Conservation (phyloP, 2,797 vertebrate species). For the Ficedula albicollis region DNA sequence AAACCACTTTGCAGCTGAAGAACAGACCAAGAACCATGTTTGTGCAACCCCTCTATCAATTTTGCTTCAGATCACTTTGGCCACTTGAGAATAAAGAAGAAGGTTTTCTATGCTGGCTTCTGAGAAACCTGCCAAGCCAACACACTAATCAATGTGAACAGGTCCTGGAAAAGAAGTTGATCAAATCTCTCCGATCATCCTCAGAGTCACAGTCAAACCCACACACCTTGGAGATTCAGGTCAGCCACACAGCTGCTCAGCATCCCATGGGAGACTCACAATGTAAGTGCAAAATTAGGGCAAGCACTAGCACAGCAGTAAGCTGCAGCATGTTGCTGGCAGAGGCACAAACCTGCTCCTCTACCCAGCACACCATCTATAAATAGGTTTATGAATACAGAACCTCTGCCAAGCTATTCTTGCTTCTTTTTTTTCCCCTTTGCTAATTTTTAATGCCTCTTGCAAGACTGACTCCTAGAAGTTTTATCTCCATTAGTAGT, state of each 20-base stretch:
- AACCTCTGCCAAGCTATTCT: slow-evolving; percentile 38
- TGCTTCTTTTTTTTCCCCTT: neutral
- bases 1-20: neutral
- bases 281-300: slow-evolving; percentile 52
- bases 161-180: neutral
- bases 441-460: slow-evolving; percentile 43
- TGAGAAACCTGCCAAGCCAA: neutral
- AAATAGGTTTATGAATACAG: slow-evolving; percentile 59
- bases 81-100: neutral
- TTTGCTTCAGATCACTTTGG: neutral
- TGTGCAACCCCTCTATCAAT: neutral
- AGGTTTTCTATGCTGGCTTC: neutral
- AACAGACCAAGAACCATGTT: neutral
- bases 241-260: slow-evolving; percentile 44
- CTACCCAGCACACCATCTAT: slow-evolving; percentile 28
- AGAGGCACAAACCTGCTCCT: slow-evolving; percentile 37
- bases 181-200: neutral
- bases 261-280: neutral
- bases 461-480: slow-evolving; percentile 24
- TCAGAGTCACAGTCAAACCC: neutral
- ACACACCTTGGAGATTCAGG: neutral
- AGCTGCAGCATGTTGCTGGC: slow-evolving; percentile 49
- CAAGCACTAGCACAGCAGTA: slow-evolving; percentile 47
- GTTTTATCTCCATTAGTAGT: slow-evolving; percentile 48
- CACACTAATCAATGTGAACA: neutral